These are phyloP conservation scores for Ametastegia equiseti DNA, from an alignment of 2,888 invertebrate species.

Conservation along the genomic window DNA sequence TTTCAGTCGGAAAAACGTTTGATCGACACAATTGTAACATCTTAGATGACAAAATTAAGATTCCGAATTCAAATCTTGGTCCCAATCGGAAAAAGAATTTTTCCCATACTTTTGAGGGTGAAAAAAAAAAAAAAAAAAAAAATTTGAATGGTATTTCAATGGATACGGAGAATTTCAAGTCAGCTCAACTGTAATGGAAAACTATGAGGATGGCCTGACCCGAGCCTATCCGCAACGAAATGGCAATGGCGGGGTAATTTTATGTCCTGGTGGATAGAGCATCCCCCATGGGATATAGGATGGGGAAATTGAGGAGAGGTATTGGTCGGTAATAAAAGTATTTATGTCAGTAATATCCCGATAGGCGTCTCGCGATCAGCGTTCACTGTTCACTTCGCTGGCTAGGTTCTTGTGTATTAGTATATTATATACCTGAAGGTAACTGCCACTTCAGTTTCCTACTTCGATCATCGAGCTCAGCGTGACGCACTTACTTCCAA, in stretches of 20 bases:
- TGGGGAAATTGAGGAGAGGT: not conserved
- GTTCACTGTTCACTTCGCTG: not conserved
- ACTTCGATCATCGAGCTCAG: not conserved
- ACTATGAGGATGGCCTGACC: conserved; percentile 21
- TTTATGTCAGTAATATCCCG: conserved; percentile 58
- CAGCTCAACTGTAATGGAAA: not conserved
- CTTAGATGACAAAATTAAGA: too few relatives aligned
- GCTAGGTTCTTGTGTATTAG: not conserved
- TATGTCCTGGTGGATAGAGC: conserved; percentile 2
- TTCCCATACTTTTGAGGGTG: too few relatives aligned
- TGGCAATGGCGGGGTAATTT: conserved; percentile 22
- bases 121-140: too few relatives aligned
- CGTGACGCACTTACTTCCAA: conserved; percentile 2
- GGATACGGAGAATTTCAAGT: not conserved
- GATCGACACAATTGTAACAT: too few relatives aligned
- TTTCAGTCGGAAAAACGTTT: too few relatives aligned
- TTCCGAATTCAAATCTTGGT: too few relatives aligned
- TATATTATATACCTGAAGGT: conserved; percentile 33
- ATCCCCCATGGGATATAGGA: not conserved
- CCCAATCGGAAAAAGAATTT: too few relatives aligned
- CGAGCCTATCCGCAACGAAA: conserved; percentile 9
- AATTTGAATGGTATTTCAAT: not conserved
- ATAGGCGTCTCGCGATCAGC: conserved; percentile 14
- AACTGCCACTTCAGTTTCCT: conserved; percentile 35
- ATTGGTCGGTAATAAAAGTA: conserved; percentile 58